Percentiles rank a stretch among this genome's conserved stretches.
Conservation (phyloP, 2,888 invertebrate species). For the Acleris laterana region DNA sequence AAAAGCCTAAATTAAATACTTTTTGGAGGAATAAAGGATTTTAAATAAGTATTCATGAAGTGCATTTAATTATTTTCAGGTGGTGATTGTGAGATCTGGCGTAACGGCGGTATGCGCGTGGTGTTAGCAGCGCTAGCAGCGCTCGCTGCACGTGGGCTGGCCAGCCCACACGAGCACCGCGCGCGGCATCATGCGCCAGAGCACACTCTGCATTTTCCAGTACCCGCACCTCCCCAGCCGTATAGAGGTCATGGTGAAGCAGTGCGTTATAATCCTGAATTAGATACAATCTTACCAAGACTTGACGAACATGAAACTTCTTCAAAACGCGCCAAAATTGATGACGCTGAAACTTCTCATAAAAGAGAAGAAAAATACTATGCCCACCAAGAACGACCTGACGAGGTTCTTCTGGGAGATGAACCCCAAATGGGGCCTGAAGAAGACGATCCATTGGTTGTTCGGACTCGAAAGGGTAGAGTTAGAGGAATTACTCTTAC, state of each 20-base stretch:
- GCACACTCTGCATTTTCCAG: conserved; percentile 69
- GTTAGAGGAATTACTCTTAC: conserved; percentile 90
- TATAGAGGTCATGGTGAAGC: conserved; percentile 84
- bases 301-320: conserved; percentile 75
- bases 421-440: conserved; percentile 77
- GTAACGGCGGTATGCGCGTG: conserved; percentile 80
- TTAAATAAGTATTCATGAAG: background rate
- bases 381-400: conserved; percentile 70
- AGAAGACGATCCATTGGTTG: conserved; percentile 88
- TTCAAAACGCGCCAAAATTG: conserved; percentile 66
- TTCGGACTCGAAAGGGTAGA: conserved; percentile 91
- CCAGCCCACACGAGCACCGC: conserved; percentile 79
- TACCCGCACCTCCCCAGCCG: conserved; percentile 71
- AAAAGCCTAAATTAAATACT: too few species aligned
- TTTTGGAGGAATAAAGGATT: too few species aligned
- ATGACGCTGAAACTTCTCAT: conserved; percentile 70
- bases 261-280: conserved; percentile 81
- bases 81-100: conserved; percentile 72
- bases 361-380: conserved; percentile 74
- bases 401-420: conserved; percentile 70
- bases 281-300: conserved; percentile 80
- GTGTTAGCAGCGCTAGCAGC: conserved; percentile 78
- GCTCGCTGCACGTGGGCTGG: conserved; percentile 77
- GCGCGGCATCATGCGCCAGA: conserved; percentile 80
- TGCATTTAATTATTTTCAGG: conserved; percentile 56